Evolutionary conservation across 2,888 invertebrate genomes (phyloP).

Genomic region (Ectemnius continuus): DNA sequence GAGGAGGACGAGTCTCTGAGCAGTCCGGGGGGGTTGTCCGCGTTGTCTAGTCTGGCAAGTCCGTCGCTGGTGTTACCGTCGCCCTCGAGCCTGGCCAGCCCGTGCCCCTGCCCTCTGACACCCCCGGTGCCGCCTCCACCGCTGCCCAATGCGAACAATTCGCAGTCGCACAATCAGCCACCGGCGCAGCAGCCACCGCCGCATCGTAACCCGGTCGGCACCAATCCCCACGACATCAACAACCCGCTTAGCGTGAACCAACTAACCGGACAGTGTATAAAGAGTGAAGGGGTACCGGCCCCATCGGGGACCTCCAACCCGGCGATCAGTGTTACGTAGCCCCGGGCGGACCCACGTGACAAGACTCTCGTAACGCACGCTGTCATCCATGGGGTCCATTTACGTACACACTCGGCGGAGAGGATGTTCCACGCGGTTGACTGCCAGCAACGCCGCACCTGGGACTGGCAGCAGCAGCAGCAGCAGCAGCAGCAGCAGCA

Average conservation of each 20-base stretch:
- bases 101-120: slow-evolving; percentile 80
- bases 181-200: slow-evolving; percentile 76
- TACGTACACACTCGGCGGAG: slow-evolving; percentile 65
- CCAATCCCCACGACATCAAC: slow-evolving; percentile 94
- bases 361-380: slow-evolving; percentile 72
- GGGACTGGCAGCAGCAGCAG: slow-evolving; percentile 3
- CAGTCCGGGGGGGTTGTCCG: slow-evolving; percentile 84
- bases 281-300: slow-evolving; percentile 74
- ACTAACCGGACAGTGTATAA: slow-evolving; percentile 86
- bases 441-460: neutral
- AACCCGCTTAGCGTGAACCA: slow-evolving; percentile 95
- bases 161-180: slow-evolving; percentile 43
- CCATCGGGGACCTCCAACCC: slow-evolving; percentile 75
- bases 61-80: slow-evolving; percentile 88
- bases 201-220: slow-evolving; percentile 90
- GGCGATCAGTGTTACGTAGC: slow-evolving; percentile 79
- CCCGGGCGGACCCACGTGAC: slow-evolving; percentile 77
- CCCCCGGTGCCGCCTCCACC: slow-evolving; percentile 70
- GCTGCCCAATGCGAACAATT: slow-evolving; percentile 48
- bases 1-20: slow-evolving; percentile 78
- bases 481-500: too few relatives aligned
- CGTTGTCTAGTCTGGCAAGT: slow-evolving; percentile 84
- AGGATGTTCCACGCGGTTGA: slow-evolving; percentile 13
- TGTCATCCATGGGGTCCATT: slow-evolving; percentile 75
- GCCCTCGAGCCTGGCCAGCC: slow-evolving; percentile 84